Conservation (phyloP, 2,888 invertebrate species). For the Pelosia muscerda region DNA sequence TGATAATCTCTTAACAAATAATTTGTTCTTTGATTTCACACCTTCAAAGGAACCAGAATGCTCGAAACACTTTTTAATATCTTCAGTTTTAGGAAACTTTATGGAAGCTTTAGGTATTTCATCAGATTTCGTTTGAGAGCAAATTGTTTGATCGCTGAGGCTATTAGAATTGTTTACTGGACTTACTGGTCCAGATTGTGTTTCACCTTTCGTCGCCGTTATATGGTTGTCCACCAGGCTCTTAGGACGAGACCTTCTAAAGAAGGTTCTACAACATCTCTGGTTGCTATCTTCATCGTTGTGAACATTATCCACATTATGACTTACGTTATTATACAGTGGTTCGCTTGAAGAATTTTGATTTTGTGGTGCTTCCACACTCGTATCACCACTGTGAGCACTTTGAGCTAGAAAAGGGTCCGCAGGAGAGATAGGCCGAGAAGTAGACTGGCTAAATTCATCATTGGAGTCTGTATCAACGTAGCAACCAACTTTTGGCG, state of each 20-base stretch:
- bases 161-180: constrained; percentile 78
- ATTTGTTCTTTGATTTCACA: constrained; percentile 77
- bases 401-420: constrained; percentile 82
- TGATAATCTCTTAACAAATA: constrained; percentile 82
- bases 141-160: constrained; percentile 72
- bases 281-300: constrained; percentile 74
- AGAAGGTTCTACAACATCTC: constrained; percentile 81
- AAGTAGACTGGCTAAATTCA: constrained; percentile 76
- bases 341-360: constrained; percentile 62
- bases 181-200: constrained; percentile 71
- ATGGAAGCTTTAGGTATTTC: constrained; percentile 79
- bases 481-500: constrained; percentile 85
- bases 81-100: constrained; percentile 77
- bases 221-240: constrained; percentile 73
- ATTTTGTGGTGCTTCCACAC: constrained; percentile 59
- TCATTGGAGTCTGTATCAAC: constrained; percentile 83
- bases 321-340: constrained; percentile 59
- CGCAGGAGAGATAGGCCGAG: constrained; percentile 82
- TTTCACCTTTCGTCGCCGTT: constrained; percentile 68
- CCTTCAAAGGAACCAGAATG: constrained; percentile 83
- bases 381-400: constrained; percentile 68
- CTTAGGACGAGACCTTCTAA: constrained; percentile 78
- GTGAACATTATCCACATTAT: constrained; percentile 57
- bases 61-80: constrained; percentile 77
- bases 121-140: constrained; percentile 74